These are phyloP conservation scores for Coecobrya sp. DNA, from an alignment of 2,888 invertebrate genomes.

Conservation along the genomic window DNA sequence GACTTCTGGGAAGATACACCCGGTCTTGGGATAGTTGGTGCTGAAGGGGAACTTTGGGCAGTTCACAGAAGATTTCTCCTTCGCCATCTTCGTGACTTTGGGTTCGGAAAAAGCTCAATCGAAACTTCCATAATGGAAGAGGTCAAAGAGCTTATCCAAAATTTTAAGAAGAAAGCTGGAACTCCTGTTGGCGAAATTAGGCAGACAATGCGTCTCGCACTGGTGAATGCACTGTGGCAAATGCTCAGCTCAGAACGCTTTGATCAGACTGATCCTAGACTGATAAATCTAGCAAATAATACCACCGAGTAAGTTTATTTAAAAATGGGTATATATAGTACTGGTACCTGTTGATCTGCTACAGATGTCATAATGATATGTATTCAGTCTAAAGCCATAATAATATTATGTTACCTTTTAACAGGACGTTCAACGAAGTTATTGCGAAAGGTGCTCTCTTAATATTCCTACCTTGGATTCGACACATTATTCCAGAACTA, in stretches of 20 bases:
- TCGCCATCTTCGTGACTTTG: slow-evolving; percentile 62
- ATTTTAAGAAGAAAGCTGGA: slow-evolving; percentile 10
- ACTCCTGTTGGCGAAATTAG: slow-evolving; percentile 30
- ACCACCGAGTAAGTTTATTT: slow-evolving; percentile 46
- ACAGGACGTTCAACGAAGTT: slow-evolving; percentile 24
- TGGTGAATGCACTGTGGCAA: slow-evolving; percentile 63
- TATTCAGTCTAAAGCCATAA: too few species aligned
- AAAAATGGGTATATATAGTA: background rate
- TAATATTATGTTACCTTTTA: too few species aligned
- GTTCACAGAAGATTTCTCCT: slow-evolving; percentile 48
- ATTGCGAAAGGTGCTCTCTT: background rate
- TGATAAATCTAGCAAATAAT: slow-evolving; percentile 23
- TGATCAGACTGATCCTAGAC: slow-evolving; percentile 30
- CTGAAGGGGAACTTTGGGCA: slow-evolving; percentile 66
- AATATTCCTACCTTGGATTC: slow-evolving; percentile 20
- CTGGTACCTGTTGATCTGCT: too few species aligned
- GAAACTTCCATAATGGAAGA: slow-evolving; percentile 61
- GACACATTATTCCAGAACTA: slow-evolving; percentile 7
- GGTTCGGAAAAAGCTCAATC: slow-evolving; percentile 56
- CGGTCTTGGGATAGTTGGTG: slow-evolving; percentile 2
- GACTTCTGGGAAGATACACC: background rate
- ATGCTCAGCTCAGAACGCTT: slow-evolving; percentile 43
- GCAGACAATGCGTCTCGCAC: slow-evolving; percentile 36
- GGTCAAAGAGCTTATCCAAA: slow-evolving; percentile 30
- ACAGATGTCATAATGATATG: too few species aligned